A percentile compares a stretch with the other conserved stretches of the same genome.
Conservation (phyloP, 2,888 invertebrate species). For the Pherbina coryleti region DNA sequence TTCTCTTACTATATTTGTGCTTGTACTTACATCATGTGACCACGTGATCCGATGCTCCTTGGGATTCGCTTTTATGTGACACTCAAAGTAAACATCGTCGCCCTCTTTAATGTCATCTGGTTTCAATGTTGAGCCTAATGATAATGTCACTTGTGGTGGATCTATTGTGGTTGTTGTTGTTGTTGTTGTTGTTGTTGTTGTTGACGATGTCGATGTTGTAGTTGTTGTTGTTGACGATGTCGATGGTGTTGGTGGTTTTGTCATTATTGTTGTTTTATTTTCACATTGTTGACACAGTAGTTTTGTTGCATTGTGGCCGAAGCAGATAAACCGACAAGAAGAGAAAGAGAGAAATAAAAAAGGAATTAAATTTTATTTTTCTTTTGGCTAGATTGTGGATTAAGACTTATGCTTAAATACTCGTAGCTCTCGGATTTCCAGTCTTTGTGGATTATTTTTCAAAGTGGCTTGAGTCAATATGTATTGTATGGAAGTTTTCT, state of each 20-base stretch:
- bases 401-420: background rate
- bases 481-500: no score
- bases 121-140: constrained; percentile 80
- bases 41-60: constrained; percentile 82
- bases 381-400: constrained; percentile 8
- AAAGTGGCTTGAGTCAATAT: no score
- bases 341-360: background rate
- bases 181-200: constrained; percentile 18
- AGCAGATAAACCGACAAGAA: background rate
- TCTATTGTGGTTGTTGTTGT: constrained; percentile 71
- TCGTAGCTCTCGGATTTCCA: background rate
- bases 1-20: background rate
- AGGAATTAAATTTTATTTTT: constrained; percentile 1
- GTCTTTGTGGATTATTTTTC: background rate
- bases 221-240: constrained; percentile 28
- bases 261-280: constrained; percentile 39
- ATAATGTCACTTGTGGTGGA: constrained; percentile 79
- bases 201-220: constrained; percentile 31
- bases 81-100: constrained; percentile 85
- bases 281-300: constrained; percentile 31
- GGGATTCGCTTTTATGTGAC: constrained; percentile 82
- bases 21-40: constrained; percentile 80
- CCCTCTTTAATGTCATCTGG: constrained; percentile 84
- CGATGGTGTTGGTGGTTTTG: constrained; percentile 16
- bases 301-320: constrained; percentile 23